Evolutionary conservation across 2,797 vertebrate species (phyloP), one percentile per base, ranked within the genome.

Genomic region (Lagodon rhomboides): DNA sequence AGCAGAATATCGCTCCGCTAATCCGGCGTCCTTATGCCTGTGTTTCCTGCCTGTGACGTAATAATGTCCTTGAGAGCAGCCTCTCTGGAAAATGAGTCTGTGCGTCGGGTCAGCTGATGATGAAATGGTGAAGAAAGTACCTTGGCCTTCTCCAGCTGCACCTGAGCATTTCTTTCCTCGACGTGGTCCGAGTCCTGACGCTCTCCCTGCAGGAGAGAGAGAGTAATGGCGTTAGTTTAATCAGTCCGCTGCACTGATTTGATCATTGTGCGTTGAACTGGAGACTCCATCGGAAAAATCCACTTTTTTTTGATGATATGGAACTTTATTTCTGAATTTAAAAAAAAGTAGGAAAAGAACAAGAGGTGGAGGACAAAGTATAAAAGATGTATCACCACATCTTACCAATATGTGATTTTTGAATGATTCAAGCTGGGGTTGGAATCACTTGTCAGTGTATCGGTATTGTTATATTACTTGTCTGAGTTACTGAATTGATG

Each of bases 111-210:
- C 16, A 5, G 51, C 22, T 43, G 61, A 47, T 56, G 78, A 84
- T 64, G 71, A 61, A 69, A 80, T 67, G 55, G 64, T 49, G 23
- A 76, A 38, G 27, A 75, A 67, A 38, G 22, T 97, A 99, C 98
- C 97, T 98, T 99, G 79, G 98, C 97, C 90, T 99, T 99, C 80
- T 99, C 98, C 95, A 99, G 68, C 96, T 99, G 98, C 79, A 97
- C 97, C 95, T 98, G 97, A 89, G 98, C 98, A 87, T 99, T 99
- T 79, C 97, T 97, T 85, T 98, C 98, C 91, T 99, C 98, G 90
- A 96, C 82, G 7, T 94, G 88, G 54, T 94, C 94, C 16, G 84
- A 80, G 87, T 96, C 95, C 69, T 95, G 90, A 88, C 91, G 95
- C 87, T 95, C 95, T 93, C 94, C 95, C 94, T 94, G 85, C 56